phyloP scores from a whole-genome alignment of 2,888 invertebrate genomes.

The Drosophila gaucha region DNA sequence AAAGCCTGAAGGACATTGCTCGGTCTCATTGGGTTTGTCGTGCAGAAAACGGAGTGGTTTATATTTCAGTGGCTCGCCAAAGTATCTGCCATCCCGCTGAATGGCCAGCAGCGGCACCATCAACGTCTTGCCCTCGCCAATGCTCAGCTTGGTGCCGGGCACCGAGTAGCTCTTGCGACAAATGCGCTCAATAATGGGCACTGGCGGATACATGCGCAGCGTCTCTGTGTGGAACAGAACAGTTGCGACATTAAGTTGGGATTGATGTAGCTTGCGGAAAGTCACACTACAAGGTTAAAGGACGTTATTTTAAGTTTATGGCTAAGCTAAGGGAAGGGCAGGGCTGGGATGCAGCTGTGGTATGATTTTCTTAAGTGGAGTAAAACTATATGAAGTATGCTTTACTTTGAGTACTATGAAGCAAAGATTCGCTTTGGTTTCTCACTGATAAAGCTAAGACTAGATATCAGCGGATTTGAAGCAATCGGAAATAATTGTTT shows the following conservation, averaged over 20 bases:
- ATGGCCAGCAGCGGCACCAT: slow-evolving; percentile 84
- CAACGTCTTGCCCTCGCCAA: slow-evolving; percentile 83
- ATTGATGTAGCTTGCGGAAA: background rate
- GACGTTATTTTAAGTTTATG: too few relatives aligned
- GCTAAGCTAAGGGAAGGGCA: background rate
- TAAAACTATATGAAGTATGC: background rate
- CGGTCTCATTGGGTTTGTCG: slow-evolving; percentile 46
- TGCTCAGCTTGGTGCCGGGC: slow-evolving; percentile 76
- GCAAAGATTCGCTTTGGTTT: background rate
- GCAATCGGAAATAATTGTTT: too few relatives aligned
- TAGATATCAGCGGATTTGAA: background rate
- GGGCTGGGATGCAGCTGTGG: background rate
- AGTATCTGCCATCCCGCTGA: slow-evolving; percentile 84
- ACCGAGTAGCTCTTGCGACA: slow-evolving; percentile 83
- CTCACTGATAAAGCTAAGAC: too few relatives aligned
- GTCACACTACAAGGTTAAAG: too few relatives aligned
- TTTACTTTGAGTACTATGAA: background rate
- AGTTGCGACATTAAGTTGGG: background rate
- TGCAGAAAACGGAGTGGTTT: slow-evolving; percentile 84
- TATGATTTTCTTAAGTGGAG: background rate
- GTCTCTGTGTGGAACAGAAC: slow-evolving; percentile 75
- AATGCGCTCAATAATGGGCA: slow-evolving; percentile 83
- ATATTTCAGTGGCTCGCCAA: slow-evolving; percentile 84
- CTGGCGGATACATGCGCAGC: slow-evolving; percentile 84
- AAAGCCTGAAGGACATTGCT: slow-evolving; percentile 55